A percentile compares a stretch with the other conserved stretches of the same genome.
These are phyloP conservation scores for Melipona bicolor DNA, from an alignment of 2,888 invertebrate genomes.

Conservation along the genomic window DNA sequence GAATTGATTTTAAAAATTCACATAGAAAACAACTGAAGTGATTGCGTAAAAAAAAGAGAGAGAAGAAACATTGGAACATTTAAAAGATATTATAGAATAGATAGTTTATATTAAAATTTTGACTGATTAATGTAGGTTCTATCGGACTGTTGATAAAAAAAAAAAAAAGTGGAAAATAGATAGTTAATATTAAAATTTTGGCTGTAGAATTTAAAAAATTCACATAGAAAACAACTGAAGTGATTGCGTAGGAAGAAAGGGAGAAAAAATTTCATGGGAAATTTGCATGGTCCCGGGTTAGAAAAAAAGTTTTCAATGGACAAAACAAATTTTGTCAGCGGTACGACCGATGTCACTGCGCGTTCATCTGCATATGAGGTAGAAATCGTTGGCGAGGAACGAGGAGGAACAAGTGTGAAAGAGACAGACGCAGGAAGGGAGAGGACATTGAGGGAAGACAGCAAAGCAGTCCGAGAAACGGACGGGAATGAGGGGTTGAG, in stretches of 20 bases:
- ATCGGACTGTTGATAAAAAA: neutral
- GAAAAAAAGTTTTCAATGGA: neutral
- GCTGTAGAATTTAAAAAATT: neutral
- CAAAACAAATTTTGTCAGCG: neutral
- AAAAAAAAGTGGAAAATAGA: neutral
- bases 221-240: too few species aligned
- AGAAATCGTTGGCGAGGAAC: slow-evolving; percentile 4
- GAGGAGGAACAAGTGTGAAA: slow-evolving; percentile 24
- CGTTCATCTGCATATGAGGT: slow-evolving; percentile 3
- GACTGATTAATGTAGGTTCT: neutral
- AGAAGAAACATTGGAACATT: too few species aligned
- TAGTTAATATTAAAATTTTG: neutral
- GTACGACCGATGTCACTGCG: neutral
- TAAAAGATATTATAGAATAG: too few species aligned
- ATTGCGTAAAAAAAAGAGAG: neutral
- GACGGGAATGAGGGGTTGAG: slow-evolving; percentile 52
- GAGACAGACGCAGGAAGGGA: slow-evolving; percentile 43
- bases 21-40: too few species aligned
- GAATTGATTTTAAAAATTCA: too few species aligned
- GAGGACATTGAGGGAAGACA: slow-evolving; percentile 29
- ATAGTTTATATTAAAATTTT: neutral
- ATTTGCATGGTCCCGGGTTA: neutral
- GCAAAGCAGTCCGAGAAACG: slow-evolving; percentile 47
- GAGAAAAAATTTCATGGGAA: neutral
- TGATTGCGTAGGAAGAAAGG: neutral